These are phyloP conservation scores for Coryphaenoides rupestris DNA, from an alignment of 2,113 vertebrate species.

Conservation along the genomic window DNA sequence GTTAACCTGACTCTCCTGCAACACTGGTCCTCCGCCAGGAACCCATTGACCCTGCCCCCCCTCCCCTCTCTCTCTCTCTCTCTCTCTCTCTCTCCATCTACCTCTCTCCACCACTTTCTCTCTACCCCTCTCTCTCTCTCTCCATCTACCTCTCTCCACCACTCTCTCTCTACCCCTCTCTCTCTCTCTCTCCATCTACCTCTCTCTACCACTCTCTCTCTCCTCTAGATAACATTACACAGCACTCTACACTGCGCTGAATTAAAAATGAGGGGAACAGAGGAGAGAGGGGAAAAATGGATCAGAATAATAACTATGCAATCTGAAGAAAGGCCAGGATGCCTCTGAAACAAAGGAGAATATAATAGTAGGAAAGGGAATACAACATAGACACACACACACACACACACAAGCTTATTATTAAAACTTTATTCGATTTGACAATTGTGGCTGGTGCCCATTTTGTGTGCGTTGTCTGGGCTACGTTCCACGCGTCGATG, in stretches of 20 bases:
- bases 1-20: constrained; percentile 44
- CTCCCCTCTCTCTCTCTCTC: neutral
- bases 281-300: constrained; percentile 9
- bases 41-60: constrained; percentile 56
- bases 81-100: constrained; percentile 21
- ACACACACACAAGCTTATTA: constrained; percentile 61
- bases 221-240: constrained; percentile 58
- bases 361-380: neutral
- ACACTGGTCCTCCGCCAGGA: constrained; percentile 62
- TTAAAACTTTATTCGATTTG: constrained; percentile 55
- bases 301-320: constrained; percentile 19
- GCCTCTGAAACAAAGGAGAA: too few relatives aligned
- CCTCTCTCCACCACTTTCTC: too few relatives aligned
- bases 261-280: constrained; percentile 36
- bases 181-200: constrained; percentile 11
- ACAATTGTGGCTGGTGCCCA: neutral
- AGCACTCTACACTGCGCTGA: constrained; percentile 58
- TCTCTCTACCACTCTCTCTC: constrained; percentile 1
- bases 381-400: constrained; percentile 4
- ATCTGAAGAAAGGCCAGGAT: constrained; percentile 17
- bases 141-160: constrained; percentile 10
- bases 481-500: constrained; percentile 40
- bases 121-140: constrained; percentile 7
- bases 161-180: constrained; percentile 18
- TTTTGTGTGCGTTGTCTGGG: constrained; percentile 34